Evolutionary conservation across 1,140 invertebrate species (phyloP).

Genomic region (Episyrphus balteatus): DNA sequence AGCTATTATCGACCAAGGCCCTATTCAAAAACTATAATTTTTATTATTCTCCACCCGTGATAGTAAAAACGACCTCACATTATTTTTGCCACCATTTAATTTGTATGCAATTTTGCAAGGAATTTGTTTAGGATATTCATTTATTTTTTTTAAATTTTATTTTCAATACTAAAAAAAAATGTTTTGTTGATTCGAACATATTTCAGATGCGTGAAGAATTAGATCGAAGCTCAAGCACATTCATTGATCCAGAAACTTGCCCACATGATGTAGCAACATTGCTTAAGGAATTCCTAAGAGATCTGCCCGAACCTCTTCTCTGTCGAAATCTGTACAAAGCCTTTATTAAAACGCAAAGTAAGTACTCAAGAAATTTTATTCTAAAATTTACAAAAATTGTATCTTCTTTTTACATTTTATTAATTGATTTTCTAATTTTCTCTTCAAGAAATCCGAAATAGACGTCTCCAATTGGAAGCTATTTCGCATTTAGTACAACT

Average conservation of each 20-base stretch:
- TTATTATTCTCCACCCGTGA: too few relatives aligned
- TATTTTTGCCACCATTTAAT: too few relatives aligned
- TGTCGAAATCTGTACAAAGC: constrained; percentile 79
- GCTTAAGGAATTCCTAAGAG: constrained; percentile 86
- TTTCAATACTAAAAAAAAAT: neutral
- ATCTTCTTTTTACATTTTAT: neutral
- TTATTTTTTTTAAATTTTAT: too few relatives aligned
- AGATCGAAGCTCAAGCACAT: constrained; percentile 67
- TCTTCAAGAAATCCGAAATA: constrained; percentile 66
- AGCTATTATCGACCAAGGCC: too few relatives aligned
- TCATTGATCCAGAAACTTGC: constrained; percentile 67
- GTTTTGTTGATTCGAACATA: constrained; percentile 1
- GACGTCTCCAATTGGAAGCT: constrained; percentile 68
- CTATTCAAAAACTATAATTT: too few relatives aligned
- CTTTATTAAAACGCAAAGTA: constrained; percentile 85
- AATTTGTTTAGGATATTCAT: too few relatives aligned
- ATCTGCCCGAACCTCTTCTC: constrained; percentile 83
- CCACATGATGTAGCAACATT: constrained; percentile 88
- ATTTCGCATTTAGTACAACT: constrained; percentile 74
- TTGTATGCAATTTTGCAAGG: too few relatives aligned
- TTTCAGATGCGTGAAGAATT: constrained; percentile 80
- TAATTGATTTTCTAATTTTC: constrained; percentile 6
- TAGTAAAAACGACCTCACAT: too few relatives aligned
- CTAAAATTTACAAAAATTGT: constrained; percentile 1
- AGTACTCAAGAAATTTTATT: too few relatives aligned